Evolutionary conservation across 2,113 vertebrate species (phyloP).

Genomic region (Trogon surrucura): DNA sequence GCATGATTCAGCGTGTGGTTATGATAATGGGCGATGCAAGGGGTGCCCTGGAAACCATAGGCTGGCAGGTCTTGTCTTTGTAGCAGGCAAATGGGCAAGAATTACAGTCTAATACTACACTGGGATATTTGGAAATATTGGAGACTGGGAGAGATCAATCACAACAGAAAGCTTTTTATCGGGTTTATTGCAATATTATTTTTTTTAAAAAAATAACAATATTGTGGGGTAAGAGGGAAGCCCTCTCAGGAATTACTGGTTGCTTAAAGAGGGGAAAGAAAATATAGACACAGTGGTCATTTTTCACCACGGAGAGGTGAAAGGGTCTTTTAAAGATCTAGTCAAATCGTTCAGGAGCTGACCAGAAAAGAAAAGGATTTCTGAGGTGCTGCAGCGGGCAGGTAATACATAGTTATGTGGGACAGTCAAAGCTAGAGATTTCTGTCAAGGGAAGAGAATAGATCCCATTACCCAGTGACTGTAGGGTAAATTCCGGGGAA

Average conservation of each 20-base stretch:
- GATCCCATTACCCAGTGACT: neutral
- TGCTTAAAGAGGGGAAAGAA: neutral
- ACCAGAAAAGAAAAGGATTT: neutral
- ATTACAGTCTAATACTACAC: neutral
- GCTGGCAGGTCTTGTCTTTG: neutral
- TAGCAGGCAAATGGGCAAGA: neutral
- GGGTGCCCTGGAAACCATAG: neutral
- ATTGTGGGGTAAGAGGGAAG: neutral
- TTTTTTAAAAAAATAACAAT: neutral
- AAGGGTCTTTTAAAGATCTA: neutral
- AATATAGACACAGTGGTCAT: neutral
- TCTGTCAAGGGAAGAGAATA: neutral
- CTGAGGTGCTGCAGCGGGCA: neutral
- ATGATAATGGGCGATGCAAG: neutral
- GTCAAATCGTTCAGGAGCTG: neutral
- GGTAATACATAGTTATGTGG: fast-evolving
- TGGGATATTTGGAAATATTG: neutral
- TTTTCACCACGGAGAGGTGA: neutral
- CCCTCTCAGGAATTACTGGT: neutral
- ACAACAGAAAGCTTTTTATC: neutral
- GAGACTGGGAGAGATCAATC: neutral
- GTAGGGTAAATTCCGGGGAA: neutral
- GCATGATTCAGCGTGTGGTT: neutral
- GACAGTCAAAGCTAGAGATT: neutral
- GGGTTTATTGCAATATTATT: neutral